Percentiles rank a stretch among this genome's conserved stretches.
Conservation (phyloP, 1,140 invertebrate genomes). For the Apolygus lucorum region DNA sequence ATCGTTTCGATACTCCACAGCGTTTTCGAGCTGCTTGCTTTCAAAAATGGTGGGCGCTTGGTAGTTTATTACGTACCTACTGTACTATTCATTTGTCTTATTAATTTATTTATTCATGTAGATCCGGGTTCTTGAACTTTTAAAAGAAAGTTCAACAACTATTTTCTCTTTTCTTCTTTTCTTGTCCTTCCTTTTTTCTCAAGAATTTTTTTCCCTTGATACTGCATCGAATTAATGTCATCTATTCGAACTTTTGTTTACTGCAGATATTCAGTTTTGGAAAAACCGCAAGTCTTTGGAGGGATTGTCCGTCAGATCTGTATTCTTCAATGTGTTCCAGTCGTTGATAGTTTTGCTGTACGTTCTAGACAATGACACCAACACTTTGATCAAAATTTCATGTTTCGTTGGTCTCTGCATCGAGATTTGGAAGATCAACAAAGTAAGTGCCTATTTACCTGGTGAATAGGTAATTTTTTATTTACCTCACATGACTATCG, state of each 20-base stretch:
- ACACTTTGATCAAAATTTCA: slow-evolving; percentile 86
- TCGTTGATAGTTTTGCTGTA: slow-evolving; percentile 90
- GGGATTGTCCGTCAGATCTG: slow-evolving; percentile 92
- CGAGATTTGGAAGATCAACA: slow-evolving; percentile 99
- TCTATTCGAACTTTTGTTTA: too few relatives aligned
- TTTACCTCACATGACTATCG: neutral
- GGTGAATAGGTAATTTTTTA: neutral
- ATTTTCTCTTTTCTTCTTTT: neutral
- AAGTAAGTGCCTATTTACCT: slow-evolving; percentile 48
- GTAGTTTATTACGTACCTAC: neutral
- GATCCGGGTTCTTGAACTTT: too few relatives aligned
- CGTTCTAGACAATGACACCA: slow-evolving; percentile 97
- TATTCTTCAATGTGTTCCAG: slow-evolving; percentile 99
- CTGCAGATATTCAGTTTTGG: slow-evolving; percentile 97
- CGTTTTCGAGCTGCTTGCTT: slow-evolving; percentile 96
- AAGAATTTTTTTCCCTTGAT: neutral
- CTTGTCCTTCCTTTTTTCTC: neutral
- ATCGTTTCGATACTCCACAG: slow-evolving; percentile 91
- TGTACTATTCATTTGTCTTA: neutral
- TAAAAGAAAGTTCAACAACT: too few relatives aligned
- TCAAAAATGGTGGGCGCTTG: slow-evolving; percentile 80
- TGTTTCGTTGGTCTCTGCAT: slow-evolving; percentile 91
- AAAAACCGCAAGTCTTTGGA: slow-evolving; percentile 94
- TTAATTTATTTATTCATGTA: slow-evolving; percentile 1
- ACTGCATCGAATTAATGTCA: neutral